Evolutionary conservation across 2,888 invertebrate genomes (phyloP).

Genomic region (Phrixothrix hirtus): DNA sequence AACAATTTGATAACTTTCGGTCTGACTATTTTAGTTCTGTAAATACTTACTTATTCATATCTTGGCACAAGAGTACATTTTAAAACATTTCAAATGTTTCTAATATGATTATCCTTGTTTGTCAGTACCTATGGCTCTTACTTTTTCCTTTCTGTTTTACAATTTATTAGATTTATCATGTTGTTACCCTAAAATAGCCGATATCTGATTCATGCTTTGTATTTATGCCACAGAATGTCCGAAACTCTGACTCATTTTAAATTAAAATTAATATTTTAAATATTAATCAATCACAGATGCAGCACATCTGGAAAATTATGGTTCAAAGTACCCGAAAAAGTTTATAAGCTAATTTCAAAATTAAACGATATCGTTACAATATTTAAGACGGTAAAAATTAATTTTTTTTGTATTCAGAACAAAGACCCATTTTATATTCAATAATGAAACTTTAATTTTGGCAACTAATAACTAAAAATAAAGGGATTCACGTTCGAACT

Average conservation of each 20-base stretch:
- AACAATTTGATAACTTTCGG: not conserved
- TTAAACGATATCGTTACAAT: constrained; percentile 1
- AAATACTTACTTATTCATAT: constrained; percentile 15
- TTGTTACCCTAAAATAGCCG: constrained; percentile 1
- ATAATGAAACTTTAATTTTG: too few relatives aligned
- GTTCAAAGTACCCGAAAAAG: not conserved
- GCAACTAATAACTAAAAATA: too few relatives aligned
- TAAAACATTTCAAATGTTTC: not conserved
- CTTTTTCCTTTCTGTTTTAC: not conserved
- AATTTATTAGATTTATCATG: not conserved
- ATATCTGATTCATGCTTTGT: constrained; percentile 6
- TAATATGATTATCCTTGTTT: constrained; percentile 5
- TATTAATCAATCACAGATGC: too few relatives aligned
- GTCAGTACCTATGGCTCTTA: not conserved
- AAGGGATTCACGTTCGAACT: too few relatives aligned
- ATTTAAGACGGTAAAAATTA: too few relatives aligned
- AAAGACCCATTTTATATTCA: too few relatives aligned
- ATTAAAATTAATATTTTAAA: too few relatives aligned
- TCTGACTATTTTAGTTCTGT: not conserved
- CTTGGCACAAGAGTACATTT: constrained; percentile 10
- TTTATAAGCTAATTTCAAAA: not conserved
- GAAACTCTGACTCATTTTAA: not conserved
- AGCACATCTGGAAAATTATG: not conserved
- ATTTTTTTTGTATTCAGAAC: too few relatives aligned
- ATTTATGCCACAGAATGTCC: not conserved